Conservation (phyloP, 2,113 vertebrate genomes). For the Pituophis catenifer region DNA sequence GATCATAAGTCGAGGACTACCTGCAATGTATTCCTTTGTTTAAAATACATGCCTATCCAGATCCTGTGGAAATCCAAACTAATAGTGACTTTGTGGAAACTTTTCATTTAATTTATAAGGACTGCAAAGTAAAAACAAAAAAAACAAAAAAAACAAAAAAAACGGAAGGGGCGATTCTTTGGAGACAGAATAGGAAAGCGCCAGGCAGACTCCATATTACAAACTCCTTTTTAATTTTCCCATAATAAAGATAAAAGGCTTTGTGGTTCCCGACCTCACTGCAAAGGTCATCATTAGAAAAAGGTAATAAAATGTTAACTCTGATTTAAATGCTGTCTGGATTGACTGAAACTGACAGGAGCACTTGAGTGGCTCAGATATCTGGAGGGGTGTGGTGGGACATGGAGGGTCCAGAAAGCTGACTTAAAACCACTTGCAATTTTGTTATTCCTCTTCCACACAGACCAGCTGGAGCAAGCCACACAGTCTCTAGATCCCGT, state of each 20-base stretch:
- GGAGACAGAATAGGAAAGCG: neutral
- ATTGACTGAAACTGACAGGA: neutral
- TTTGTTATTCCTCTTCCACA: neutral
- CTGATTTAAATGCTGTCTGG: neutral
- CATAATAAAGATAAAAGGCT: neutral
- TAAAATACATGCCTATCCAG: neutral
- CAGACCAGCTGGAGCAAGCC: neutral
- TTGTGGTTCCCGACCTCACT: neutral
- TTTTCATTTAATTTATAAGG: neutral
- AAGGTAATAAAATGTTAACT: neutral
- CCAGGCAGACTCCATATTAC: neutral
- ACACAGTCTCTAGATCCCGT: neutral
- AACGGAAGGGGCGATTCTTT: neutral
- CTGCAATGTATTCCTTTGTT: neutral
- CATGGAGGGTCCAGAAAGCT: neutral
- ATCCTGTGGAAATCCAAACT: neutral
- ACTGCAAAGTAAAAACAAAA: neutral
- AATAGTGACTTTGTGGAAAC: neutral
- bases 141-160: neutral
- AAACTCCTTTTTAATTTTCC: neutral
- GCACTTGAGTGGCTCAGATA: neutral
- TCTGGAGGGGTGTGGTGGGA: neutral
- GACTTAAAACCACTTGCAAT: neutral
- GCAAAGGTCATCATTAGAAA: neutral
- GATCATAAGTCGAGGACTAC: neutral